Evolutionary conservation across 2,888 invertebrate species (phyloP), one percentile per base, ranked within the genome.

Genomic region (Lasiommata megera): DNA sequence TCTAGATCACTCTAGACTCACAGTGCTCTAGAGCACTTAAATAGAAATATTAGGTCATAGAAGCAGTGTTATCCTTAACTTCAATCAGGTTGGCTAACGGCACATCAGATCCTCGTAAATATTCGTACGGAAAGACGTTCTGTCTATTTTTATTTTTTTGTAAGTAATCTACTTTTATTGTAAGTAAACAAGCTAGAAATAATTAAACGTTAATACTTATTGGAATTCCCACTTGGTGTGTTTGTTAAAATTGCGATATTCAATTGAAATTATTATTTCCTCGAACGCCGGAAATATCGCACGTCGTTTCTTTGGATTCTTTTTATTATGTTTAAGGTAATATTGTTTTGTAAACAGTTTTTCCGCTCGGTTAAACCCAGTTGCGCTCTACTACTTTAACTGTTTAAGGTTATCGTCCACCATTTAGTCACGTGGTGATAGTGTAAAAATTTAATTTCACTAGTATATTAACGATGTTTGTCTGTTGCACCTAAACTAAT

Each of bases 331-430:
- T 66, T 71, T 69, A 72, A 67, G 63, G 61, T 66, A 61, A 52
- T 52, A 14, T 65, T 66, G 68, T 67, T 68, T 65, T 72, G 73
- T 74, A 71, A 69, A 74, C 40, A 69, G 73, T 78, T 76, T 79
- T 80, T 79, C 77, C 79, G 76, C 74, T 74, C 68, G 79, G 81
- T 77, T 78, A 79, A 82, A 73, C 74, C 80, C 76, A 72, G n/a
- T 76, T 79, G 75, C 74, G 76, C 50, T 8, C 37, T 47, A n/a
- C n/a, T n/a, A 34, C 17, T 17, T 11, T 5, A 34, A 34, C 46
- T 34, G 16, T 6, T 47, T 34, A 17, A 47, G 41, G 55, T 56
- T 43, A 16, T 50, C 50, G 34, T n/a, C n/a, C n/a, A 34, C 17
- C 34, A 17, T 18, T 18, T 18, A n/a, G 17, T 6, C 8, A 12